A percentile compares a stretch with the other conserved stretches of the same genome.
These are phyloP conservation scores for Maniola jurtina DNA, from an alignment of 1,140 invertebrate genomes.

Conservation along the genomic window DNA sequence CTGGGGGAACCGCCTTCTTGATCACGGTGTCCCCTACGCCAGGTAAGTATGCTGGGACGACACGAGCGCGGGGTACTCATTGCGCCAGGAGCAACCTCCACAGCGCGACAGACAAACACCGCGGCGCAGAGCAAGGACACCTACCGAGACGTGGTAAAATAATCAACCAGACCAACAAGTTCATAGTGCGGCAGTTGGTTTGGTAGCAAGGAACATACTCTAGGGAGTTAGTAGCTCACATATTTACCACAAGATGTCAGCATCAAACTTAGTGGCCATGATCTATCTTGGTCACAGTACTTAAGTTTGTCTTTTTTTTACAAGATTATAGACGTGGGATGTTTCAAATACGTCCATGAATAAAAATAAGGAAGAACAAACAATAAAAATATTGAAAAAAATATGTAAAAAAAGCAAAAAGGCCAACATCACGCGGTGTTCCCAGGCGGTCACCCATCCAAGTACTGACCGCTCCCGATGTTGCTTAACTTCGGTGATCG, in stretches of 20 bases:
- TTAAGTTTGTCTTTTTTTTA: too few species aligned
- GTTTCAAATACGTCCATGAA: background rate
- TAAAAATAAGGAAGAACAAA: background rate
- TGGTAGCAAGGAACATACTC: too few species aligned
- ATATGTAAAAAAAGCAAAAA: conserved; percentile 12
- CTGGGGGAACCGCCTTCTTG: conserved; percentile 43
- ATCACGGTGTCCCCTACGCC: conserved; percentile 41
- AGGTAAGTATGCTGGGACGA: conserved; percentile 10
- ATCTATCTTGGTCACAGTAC: too few species aligned
- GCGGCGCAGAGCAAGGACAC: background rate
- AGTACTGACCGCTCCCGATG: conserved; percentile 39
- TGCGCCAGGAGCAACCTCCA: background rate
- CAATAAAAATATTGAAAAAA: too few species aligned
- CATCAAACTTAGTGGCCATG: too few species aligned
- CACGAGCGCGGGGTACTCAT: background rate
- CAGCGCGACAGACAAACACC: background rate
- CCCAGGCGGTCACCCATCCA: conserved; percentile 41
- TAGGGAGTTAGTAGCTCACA: too few species aligned
- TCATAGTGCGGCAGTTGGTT: too few species aligned
- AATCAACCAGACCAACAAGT: too few species aligned
- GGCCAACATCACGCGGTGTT: conserved; percentile 37
- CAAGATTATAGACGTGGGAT: too few species aligned
- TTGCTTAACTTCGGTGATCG: conserved; percentile 46
- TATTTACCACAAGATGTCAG: too few species aligned
- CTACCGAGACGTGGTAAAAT: background rate